These are phyloP conservation scores for Leptocoma aspasia DNA, from an alignment of 2,113 vertebrate genomes.

Conservation along the genomic window DNA sequence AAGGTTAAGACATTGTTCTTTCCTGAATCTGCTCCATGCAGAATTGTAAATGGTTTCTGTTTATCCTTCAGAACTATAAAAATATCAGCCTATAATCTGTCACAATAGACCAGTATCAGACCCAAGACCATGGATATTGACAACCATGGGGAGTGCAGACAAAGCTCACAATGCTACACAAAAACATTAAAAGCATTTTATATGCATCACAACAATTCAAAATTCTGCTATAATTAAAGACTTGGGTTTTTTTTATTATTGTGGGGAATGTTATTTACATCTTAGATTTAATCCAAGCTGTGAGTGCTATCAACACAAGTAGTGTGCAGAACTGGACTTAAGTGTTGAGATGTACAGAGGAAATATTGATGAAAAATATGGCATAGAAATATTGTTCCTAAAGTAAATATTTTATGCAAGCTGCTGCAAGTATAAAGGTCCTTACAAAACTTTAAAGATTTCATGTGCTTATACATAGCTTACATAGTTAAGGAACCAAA, in stretches of 20 bases:
- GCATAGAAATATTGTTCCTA: not conserved
- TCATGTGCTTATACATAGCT: not conserved
- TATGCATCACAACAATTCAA: not conserved
- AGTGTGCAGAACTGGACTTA: not conserved
- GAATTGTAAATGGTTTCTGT: not conserved
- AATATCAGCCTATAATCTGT: not conserved
- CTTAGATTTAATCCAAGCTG: not conserved
- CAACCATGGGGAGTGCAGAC: not conserved
- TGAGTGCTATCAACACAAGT: not conserved
- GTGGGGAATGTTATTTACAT: not conserved
- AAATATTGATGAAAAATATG: not conserved
- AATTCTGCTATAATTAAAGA: not conserved
- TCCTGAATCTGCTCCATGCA: not conserved
- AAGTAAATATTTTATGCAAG: not conserved
- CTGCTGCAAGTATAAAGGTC: not conserved
- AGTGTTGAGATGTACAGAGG: not conserved
- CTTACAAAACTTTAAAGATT: not conserved
- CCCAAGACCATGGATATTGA: not conserved
- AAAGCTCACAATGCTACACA: rapidly evolving
- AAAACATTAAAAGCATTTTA: not conserved
- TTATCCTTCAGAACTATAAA: not conserved
- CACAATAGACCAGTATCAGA: not conserved
- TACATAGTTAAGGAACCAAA: not conserved
- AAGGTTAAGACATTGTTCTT: not conserved
- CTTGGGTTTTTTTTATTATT: not conserved